These are phyloP conservation scores for Holothuria leucospilota DNA, from an alignment of 53 echinoderm and acorn worm species.

Conservation along the genomic window DNA sequence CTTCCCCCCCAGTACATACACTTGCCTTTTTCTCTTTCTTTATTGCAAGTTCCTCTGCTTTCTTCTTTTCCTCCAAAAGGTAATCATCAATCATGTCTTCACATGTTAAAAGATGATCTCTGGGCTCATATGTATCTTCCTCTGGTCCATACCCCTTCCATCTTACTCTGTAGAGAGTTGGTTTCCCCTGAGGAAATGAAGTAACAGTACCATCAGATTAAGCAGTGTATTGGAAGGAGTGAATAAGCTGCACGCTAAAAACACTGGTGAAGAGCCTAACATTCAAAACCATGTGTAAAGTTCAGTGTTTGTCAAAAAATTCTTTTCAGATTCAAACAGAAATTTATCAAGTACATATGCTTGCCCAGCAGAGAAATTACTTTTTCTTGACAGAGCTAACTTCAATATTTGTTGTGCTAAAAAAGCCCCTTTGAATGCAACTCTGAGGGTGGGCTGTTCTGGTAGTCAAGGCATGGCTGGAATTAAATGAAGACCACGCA, in stretches of 20 bases:
- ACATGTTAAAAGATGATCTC: slow-evolving; percentile 91
- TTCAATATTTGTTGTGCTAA: too few species aligned
- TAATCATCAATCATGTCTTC: slow-evolving; percentile 96
- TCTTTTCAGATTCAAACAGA: too few species aligned
- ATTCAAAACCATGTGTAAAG: too few species aligned
- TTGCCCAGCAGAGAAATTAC: too few species aligned
- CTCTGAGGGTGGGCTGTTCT: too few species aligned
- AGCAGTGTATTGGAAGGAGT: background rate
- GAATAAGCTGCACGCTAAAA: background rate
- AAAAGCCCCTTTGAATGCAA: too few species aligned
- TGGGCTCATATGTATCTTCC: slow-evolving; percentile 95
- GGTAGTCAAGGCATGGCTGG: too few species aligned
- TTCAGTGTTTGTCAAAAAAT: too few species aligned
- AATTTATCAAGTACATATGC: too few species aligned
- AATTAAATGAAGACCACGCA: too few species aligned
- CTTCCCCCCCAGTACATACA: too few species aligned
- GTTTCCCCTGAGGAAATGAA: slow-evolving; percentile 66
- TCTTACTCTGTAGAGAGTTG: slow-evolving; percentile 82
- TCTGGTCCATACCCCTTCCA: slow-evolving; percentile 96
- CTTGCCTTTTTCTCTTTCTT: slow-evolving; percentile 30
- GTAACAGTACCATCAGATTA: background rate
- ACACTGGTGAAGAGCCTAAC: background rate
- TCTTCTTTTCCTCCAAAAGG: slow-evolving; percentile 72
- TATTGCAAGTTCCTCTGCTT: background rate
- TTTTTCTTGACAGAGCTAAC: too few species aligned